A percentile compares a stretch with the other conserved stretches of the same genome.
Evolutionary conservation across 2,113 vertebrate species (phyloP).

Genomic region (Cyprinodon tularosa): DNA sequence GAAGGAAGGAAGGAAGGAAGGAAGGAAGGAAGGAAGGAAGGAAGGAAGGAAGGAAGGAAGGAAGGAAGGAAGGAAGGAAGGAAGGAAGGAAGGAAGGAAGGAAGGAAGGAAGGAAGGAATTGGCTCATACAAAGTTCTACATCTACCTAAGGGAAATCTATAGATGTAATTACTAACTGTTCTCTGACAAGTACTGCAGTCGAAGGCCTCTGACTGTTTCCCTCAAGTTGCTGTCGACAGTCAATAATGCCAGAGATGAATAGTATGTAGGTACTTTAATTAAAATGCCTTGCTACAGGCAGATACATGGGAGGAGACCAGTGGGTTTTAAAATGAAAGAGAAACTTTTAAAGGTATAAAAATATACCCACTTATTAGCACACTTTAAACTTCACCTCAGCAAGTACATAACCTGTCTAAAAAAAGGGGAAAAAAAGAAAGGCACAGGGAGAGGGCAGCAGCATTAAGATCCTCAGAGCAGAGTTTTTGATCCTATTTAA

Average conservation of each 20-base stretch:
- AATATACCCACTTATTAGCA: not conserved
- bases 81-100: not conserved
- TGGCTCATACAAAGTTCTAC: slow-evolving; percentile 3
- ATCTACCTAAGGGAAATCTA: slow-evolving; percentile 28
- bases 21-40: not conserved
- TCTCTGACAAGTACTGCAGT: slow-evolving; percentile 32
- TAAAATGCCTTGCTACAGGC: slow-evolving; percentile 7
- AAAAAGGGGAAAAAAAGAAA: slow-evolving; percentile 25
- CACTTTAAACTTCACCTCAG: not conserved
- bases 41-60: not conserved
- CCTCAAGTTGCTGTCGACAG: slow-evolving; percentile 16
- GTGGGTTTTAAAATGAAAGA: not conserved
- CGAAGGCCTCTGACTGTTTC: slow-evolving; percentile 23
- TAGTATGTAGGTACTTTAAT: slow-evolving; percentile 9
- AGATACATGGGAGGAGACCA: slow-evolving; percentile 5
- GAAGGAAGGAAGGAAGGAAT: not conserved
- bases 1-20: not conserved
- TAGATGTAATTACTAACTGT: slow-evolving; percentile 40
- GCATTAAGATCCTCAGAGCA: slow-evolving; percentile 57
- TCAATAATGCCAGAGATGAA: slow-evolving; percentile 42
- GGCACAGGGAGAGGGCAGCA: slow-evolving; percentile 37
- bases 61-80: not conserved
- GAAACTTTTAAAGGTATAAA: not conserved
- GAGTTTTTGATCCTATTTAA: slow-evolving; percentile 71
- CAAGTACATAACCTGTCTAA: not conserved